Evolutionary conservation across 1,140 invertebrate species (phyloP), one percentile per base, ranked within the genome.

Genomic region (Belonocnema kinseyi): DNA sequence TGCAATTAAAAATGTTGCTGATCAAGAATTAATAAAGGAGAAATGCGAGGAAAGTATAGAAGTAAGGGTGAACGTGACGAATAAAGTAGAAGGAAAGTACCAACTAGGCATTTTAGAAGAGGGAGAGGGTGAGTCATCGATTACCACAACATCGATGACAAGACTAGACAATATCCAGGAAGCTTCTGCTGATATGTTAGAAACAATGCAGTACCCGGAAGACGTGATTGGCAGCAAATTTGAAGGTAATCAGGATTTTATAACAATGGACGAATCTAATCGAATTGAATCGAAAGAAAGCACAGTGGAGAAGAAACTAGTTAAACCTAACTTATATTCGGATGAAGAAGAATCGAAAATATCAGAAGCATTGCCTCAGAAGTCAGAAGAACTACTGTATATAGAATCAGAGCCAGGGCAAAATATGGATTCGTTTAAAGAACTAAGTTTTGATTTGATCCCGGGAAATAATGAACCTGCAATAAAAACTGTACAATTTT

Each of bases 391-490:
- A n/a, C 40, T 79, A 11, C 8, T 80, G 8, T 70, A 74, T 13
- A 80, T 81, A 73, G 80, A 75, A 13, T 66, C 81, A 33, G 78
- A 82, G 19, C 77, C 70, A 11, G 13, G 74, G 14, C 78, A 84
- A 61, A 83, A 81, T 52, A 81, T 83, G 61, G 81, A 85, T 50
- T 75, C 80, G 50, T n/a, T 86, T 19, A 83, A 85, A 75, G 84
- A 82, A 58, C 66, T 85, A 17, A 81, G 66, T 54, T 70, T 84
- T 13, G 77, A 86, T 75, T 70, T 86, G n/a, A 85, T 83, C 3
- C 53, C 79, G 10, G 83, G 85, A 12, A 79, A 50, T 13, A 81
- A 83, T 10, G 83, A 80, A n/a, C 26, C 75, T 14, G 26, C 74
- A 1, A 72, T 74, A 14, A 85, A 83, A 52, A 13, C 73, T 40